A percentile compares a stretch with the other conserved stretches of the same genome.
phyloP scores from a whole-genome alignment of 2,113 vertebrate species.

The Gnathonemus echidnorhynchus region DNA sequence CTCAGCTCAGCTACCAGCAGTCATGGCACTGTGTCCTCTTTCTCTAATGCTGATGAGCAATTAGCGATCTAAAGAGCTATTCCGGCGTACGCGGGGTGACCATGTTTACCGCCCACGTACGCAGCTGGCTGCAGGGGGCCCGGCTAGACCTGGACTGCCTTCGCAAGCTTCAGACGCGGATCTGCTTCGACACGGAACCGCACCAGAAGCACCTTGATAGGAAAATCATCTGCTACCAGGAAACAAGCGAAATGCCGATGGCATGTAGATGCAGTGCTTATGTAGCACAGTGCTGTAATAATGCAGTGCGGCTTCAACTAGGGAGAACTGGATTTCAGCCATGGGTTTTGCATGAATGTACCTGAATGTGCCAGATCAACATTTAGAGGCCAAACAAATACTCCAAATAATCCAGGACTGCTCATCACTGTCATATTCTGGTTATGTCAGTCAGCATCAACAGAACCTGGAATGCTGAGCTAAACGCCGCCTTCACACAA shows the following conservation, averaged over 20 bases:
- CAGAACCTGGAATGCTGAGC: neutral
- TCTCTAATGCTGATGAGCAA: conserved; percentile 13
- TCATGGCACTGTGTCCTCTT: neutral
- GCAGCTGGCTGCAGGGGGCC: too few relatives aligned
- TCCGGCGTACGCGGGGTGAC: neutral
- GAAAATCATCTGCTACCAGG: neutral
- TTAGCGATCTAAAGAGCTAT: neutral
- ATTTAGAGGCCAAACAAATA: neutral
- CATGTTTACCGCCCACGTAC: neutral
- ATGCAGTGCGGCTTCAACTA: neutral
- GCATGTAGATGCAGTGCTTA: neutral
- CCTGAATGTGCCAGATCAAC: neutral
- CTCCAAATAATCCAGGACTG: neutral
- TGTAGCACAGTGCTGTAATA: neutral
- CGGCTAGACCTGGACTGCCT: neutral
- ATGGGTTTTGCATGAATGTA: neutral
- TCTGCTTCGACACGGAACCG: neutral
- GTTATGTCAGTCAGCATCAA: neutral
- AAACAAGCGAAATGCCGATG: neutral
- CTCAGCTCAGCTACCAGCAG: neutral
- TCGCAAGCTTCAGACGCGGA: neutral
- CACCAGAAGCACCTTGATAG: neutral
- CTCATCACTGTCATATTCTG: neutral
- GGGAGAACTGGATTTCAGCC: neutral
- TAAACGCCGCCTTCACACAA: neutral